Base-by-base conservation (phyloP, 2,797 vertebrate genomes). In the Pantherophis vulpinus region DNA sequence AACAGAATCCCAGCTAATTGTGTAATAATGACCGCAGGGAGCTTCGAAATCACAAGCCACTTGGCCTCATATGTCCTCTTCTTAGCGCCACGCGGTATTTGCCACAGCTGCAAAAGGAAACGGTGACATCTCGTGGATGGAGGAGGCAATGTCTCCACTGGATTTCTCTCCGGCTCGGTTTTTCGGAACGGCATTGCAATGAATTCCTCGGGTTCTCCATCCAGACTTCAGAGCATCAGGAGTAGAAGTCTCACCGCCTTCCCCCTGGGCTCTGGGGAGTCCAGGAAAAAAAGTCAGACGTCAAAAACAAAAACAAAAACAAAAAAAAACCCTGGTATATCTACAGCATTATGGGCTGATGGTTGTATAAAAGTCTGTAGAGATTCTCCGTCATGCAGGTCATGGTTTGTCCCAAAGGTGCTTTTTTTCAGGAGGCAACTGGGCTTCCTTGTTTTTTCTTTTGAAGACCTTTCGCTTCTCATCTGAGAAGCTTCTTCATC, bases 81-180 rank as follows among this genome's bases (percentile, higher is more conserved):
- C 58, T 70, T 16, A 3, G 16, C 14, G 0, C 0, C 18, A n/a
- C 14, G 3, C 2, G 0, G 55, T 4, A 29, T 0, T 13, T 1
- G 0, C 55, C 55, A 55, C 51, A 23, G 11, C 94, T 94, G 18
- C 27, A 92, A 93, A 86, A 86, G 88, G 54, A 92, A 10, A 94
- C 23, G 96, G 91, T 96, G 97, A 97, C 98, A 97, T 95, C 98
- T 97, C 92, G 97, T 97, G 98, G 97, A 9, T 54, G 91, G 58
- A 1, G 18, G 55, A 1, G 1, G 94, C 47, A 96, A 88, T 0
- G 23, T 59, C 10, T 37, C 86, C 0, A 2, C 14, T 56, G 60
- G 8, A 88, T 10, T 2, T 58, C 0, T 0, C 18, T 74, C n/a
- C 61, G n/a, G 4, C 3, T 66, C 59, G 1, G 86, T 37, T 58